phyloP scores from a whole-genome alignment of 2,888 invertebrate species.

The Prionchulus punctatus region DNA sequence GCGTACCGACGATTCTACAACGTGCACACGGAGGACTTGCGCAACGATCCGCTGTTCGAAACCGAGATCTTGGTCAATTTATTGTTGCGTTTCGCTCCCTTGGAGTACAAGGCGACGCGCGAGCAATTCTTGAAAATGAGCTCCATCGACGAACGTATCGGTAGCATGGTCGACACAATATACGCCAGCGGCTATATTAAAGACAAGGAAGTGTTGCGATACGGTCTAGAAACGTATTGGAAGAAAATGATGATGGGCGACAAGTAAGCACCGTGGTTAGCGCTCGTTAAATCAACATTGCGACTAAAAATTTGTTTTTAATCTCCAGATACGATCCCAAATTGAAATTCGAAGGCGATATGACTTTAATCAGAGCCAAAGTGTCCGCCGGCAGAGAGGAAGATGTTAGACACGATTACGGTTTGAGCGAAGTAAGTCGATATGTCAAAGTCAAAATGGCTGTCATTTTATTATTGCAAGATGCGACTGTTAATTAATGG shows the following conservation, averaged over 20 bases:
- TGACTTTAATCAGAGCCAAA: conserved; percentile 66
- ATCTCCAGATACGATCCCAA: conserved; percentile 50
- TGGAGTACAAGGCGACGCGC: conserved; percentile 46
- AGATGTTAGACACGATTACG: conserved; percentile 68
- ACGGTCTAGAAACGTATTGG: conserved; percentile 28
- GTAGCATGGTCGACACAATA: conserved; percentile 8
- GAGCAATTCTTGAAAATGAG: conserved; percentile 43
- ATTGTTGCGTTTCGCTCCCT: conserved; percentile 53
- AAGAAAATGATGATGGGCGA: conserved; percentile 31
- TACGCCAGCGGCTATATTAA: conserved; percentile 13
- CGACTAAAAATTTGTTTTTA: no score
- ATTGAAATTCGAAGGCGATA: conserved; percentile 46
- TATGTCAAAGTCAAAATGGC: no score
- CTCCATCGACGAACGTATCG: conserved; percentile 45
- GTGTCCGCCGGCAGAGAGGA: conserved; percentile 54
- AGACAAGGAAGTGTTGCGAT: conserved; percentile 26
- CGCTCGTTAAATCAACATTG: neutral
- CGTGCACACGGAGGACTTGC: conserved; percentile 31
- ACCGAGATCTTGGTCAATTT: conserved; percentile 56
- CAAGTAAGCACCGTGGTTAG: conserved; percentile 18
- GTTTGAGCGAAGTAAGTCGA: conserved; percentile 58
- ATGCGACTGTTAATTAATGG: no score
- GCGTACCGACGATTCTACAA: neutral
- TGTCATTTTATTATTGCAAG: no score
- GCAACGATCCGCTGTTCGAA: conserved; percentile 8